Conservation (phyloP, 2,888 invertebrate species). For the Lithodes maja region DNA sequence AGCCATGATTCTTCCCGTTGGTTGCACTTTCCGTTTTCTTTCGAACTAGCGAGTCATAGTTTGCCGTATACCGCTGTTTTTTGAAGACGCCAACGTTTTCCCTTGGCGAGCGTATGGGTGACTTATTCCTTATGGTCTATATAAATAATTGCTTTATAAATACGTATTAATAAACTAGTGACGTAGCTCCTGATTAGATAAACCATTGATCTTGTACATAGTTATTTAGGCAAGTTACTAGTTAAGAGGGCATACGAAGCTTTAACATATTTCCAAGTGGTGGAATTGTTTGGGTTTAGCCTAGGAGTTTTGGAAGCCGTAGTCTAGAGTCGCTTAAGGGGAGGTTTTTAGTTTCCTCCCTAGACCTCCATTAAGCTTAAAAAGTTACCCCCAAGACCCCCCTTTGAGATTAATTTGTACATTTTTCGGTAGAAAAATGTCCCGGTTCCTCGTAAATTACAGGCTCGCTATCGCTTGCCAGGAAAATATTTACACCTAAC, state of each 20-base stretch:
- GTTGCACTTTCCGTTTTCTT: background rate
- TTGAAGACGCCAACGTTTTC: background rate
- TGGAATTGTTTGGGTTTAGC: background rate
- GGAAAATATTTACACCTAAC: no score
- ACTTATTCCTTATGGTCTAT: background rate
- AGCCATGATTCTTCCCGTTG: background rate
- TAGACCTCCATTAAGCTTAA: no score
- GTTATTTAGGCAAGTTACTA: slow-evolving; percentile 19
- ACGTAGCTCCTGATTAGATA: slow-evolving; percentile 12
- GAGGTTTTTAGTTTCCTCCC: no score
- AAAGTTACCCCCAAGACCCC: no score
- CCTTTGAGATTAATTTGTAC: no score
- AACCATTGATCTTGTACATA: slow-evolving; percentile 25
- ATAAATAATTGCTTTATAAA: slow-evolving; percentile 12
- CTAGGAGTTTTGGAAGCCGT: background rate
- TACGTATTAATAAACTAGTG: slow-evolving; percentile 7
- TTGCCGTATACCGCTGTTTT: background rate
- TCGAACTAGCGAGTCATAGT: background rate
- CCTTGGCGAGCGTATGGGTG: background rate
- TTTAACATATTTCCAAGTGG: background rate
- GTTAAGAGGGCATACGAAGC: background rate
- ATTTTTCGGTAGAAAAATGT: no score
- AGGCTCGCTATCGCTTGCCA: no score
- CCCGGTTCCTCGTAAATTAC: no score
- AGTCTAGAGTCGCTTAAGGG: background rate